Percentiles rank a stretch among this genome's conserved stretches.
phyloP scores from a whole-genome alignment of 2,797 vertebrate genomes.

The Lates japonicus region DNA sequence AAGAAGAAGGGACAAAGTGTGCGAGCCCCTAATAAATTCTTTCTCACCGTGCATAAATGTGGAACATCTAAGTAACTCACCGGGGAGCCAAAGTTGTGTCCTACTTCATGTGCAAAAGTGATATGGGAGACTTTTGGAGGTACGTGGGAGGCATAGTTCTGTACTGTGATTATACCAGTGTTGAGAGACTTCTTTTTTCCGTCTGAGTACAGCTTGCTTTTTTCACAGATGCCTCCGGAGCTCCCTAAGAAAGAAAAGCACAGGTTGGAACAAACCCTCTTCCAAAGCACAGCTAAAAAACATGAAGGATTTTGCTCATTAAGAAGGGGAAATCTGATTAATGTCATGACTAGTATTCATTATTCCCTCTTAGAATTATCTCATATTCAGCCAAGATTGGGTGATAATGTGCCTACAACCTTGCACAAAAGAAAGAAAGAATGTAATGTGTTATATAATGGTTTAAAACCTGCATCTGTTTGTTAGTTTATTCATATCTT shows the following conservation, averaged over 20 bases:
- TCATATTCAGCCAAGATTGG: not conserved
- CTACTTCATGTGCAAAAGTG: constrained; percentile 99
- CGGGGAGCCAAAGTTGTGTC: constrained; percentile 99
- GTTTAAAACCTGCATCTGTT: not conserved
- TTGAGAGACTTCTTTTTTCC: constrained; percentile 99
- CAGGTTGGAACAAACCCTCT: constrained; percentile 19
- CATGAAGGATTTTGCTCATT: not conserved
- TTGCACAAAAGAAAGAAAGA: not conserved
- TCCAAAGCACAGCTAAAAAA: constrained; percentile 20
- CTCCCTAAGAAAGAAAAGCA: constrained; percentile 88
- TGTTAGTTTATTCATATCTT: not conserved
- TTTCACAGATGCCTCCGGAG: constrained; percentile 99
- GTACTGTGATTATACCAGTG: constrained; percentile 99
- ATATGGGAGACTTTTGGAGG: constrained; percentile 99
- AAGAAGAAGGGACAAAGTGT: constrained; percentile 34
- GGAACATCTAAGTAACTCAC: constrained; percentile 87
- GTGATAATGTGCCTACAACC: not conserved
- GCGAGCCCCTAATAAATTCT: constrained; percentile 16
- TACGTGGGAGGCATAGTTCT: constrained; percentile 99
- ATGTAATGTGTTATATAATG: not conserved
- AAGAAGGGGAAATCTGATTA: constrained; percentile 13
- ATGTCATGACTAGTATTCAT: constrained; percentile 1
- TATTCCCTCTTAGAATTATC: constrained; percentile 6
- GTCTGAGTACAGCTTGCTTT: constrained; percentile 97
- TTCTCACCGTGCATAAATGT: constrained; percentile 19